Base-by-base conservation (phyloP, 2,113 vertebrate genomes). In the Antechinus stuartii region DNA sequence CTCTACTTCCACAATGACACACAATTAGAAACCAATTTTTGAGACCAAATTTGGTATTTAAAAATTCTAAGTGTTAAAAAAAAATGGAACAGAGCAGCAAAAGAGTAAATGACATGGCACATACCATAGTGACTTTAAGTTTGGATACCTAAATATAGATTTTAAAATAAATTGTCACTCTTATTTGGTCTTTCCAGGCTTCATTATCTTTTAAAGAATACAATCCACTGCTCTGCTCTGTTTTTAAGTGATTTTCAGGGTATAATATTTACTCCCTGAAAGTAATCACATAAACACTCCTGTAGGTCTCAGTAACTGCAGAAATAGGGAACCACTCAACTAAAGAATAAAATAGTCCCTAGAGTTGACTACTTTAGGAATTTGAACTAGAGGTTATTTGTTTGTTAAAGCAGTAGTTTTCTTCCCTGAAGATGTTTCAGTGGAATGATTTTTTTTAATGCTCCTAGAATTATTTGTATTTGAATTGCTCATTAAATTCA, bases 401-500 rank as follows among this genome's bases (percentile, higher is more conserved):
- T 95, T 94, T 91, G 50, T 96, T 96, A 27, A 91, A 23, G 91
- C 90, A 49, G 30, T 90, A 68, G 22, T 96, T 95, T 94, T 93
- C 90, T 96, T 95, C 47, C 90, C 46, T 91, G 46, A 42, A 52
- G 95, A 92, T 61, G 89, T 93, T 93, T 93, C 89, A 89, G 6
- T 93, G 35, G 91, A 93, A 54, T 90, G 16, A 90, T 56, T 92
- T 93, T 35, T 97, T 96, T 91, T 93, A 90, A 90, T 94, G 42
- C 92, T 97, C 53, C 95, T 2, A 30, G 92, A 30, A 9, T 76
- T 35, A 12, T 96, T 95, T 92, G 10, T 97, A 95, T 96, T 95
- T 92, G 92, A 68, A 94, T 94, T 50, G 76, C n/a, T 92, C 0
- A 24, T 30, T 91, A 92, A 94, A n/a, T 50, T 30, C 55, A 46